Evolutionary conservation across 2,113 vertebrate genomes (phyloP).

Genomic region (Uropsilus gracilis): DNA sequence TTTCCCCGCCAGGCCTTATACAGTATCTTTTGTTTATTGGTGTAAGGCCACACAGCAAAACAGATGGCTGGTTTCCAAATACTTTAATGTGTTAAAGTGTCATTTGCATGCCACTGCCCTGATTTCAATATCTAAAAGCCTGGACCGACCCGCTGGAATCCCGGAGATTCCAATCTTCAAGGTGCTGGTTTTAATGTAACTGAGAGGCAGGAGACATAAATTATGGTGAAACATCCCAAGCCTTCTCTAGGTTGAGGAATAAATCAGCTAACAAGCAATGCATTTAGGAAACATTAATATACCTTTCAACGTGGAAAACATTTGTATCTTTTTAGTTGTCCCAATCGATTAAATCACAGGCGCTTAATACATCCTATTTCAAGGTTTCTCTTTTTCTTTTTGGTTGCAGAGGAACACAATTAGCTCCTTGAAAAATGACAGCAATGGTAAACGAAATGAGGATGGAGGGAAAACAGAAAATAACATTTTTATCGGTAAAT

Average conservation of each 20-base stretch:
- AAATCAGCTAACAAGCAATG: slow-evolving; percentile 73
- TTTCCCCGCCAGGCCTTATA: slow-evolving; percentile 81
- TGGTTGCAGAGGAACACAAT: slow-evolving; percentile 59
- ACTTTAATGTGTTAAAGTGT: slow-evolving; percentile 87
- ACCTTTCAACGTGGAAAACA: slow-evolving; percentile 73
- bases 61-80: slow-evolving; percentile 87
- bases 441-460: slow-evolving; percentile 21
- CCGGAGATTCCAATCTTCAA: slow-evolving; percentile 78
- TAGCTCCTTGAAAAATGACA: slow-evolving; percentile 64
- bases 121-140: slow-evolving; percentile 86
- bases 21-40: slow-evolving; percentile 89
- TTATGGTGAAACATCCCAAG: slow-evolving; percentile 76
- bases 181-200: slow-evolving; percentile 75
- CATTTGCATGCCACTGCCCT: slow-evolving; percentile 86
- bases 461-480: slow-evolving; percentile 36
- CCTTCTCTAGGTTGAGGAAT: slow-evolving; percentile 61
- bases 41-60: slow-evolving; percentile 86
- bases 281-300: slow-evolving; percentile 69
- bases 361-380: slow-evolving; percentile 56
- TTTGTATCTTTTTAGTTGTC: slow-evolving; percentile 65
- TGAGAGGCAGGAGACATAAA: slow-evolving; percentile 73
- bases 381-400: slow-evolving; percentile 62
- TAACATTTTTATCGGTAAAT: background rate
- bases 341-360: slow-evolving; percentile 78
- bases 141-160: slow-evolving; percentile 78